Evolutionary conservation across 37 sponge, comb jelly and placozoan genomes (phyloP), one percentile per base, ranked within the genome.

Genomic region (Oscarella lobularis): DNA sequence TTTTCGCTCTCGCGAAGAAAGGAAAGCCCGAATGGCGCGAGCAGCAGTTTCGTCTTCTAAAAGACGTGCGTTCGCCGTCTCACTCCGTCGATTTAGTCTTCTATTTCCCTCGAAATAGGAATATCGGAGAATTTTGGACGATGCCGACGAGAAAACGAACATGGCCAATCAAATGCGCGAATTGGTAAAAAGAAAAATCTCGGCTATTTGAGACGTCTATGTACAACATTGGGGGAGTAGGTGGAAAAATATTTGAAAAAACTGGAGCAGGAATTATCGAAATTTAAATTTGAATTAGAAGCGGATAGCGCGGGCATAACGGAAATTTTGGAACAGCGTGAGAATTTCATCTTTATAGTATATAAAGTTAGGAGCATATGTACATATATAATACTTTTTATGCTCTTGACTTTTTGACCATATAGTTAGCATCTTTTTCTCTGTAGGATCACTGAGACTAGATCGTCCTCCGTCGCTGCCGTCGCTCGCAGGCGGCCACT

Each of bases 301-400:
- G 95, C 95, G 1, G 99, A 98, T 75, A 94, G 87, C 29, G 90
- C 92, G 32, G 99, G 99, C 6, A 89, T 98, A 37, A 98, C 99
- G 14, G 99, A 94, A 20, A 81, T 79, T 27, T 75, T 98, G 39
- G 99, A 98, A 72, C 92, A 94, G 73, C 81, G 82, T 83, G 38
- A 74, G 80, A n/a, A n/a, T n/a, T n/a, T n/a, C n/a, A 4, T 41
- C 31, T 41, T 67, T 38, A 37, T 48, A 48, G 60, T 20, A 48
- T 48, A 20, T 48, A n/a, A n/a, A n/a, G n/a, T n/a, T n/a, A n/a
- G n/a, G n/a, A n/a, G n/a, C n/a, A n/a, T n/a, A n/a, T n/a, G n/a
- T n/a, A n/a, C n/a, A n/a, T n/a, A n/a, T n/a, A n/a, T n/a, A n/a
- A n/a, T n/a, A n/a, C n/a, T n/a, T n/a, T n/a, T n/a, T n/a, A n/a